These are phyloP conservation scores for Cephus pulcher DNA, from an alignment of 2,888 invertebrate genomes.

Conservation along the genomic window DNA sequence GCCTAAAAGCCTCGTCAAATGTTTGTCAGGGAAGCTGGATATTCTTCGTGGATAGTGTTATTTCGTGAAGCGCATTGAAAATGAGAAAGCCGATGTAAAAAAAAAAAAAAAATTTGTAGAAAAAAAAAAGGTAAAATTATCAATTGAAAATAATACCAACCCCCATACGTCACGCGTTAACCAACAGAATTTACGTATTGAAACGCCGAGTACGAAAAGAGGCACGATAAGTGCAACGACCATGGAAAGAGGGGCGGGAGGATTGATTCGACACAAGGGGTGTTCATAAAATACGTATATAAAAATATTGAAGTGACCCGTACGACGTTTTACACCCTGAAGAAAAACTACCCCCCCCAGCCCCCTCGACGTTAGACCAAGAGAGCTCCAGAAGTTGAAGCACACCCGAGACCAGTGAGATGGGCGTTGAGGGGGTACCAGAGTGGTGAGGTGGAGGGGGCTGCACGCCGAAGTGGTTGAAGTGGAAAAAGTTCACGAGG, in stretches of 20 bases:
- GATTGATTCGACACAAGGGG: not conserved
- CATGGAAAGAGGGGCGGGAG: not conserved
- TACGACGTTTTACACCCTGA: conserved; percentile 6
- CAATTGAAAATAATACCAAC: not conserved
- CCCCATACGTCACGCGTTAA: not conserved
- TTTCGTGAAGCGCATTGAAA: conserved; percentile 32
- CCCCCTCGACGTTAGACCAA: not conserved
- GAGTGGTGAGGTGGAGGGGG: not conserved
- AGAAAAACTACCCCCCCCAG: not conserved
- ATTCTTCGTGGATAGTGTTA: conserved; percentile 58
- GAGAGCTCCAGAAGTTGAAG: not conserved
- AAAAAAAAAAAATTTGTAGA: not conserved
- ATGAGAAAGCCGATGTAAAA: not conserved
- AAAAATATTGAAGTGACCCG: conserved; percentile 40
- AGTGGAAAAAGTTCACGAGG: conserved; percentile 8
- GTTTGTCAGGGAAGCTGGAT: conserved; percentile 39
- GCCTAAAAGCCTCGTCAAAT: conserved; percentile 59
- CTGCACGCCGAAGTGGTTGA: conserved; percentile 2
- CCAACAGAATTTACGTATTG: not conserved
- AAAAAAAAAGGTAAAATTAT: conserved; percentile 3
- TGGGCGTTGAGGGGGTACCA: not conserved
- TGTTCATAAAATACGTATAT: conserved; percentile 17
- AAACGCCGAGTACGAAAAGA: not conserved
- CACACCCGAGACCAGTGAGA: not conserved
- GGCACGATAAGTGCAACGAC: not conserved